phyloP scores from a whole-genome alignment of 2,797 vertebrate genomes.

The Megalops cyprinoides region DNA sequence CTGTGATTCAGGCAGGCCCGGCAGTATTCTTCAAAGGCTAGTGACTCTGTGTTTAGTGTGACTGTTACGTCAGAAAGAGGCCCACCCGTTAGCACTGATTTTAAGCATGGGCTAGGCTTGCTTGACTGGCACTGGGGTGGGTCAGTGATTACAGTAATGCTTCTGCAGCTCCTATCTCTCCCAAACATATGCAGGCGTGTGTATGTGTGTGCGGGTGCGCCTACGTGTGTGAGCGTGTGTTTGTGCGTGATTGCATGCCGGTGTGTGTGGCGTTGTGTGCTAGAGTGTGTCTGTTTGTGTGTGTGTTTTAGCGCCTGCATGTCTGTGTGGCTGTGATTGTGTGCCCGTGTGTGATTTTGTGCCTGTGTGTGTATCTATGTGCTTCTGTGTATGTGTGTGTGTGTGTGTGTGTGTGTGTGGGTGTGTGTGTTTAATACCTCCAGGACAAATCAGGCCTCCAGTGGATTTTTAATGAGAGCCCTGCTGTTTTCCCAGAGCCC shows the following conservation, averaged over 20 bases:
- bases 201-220: not conserved
- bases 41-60: not conserved
- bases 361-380: not conserved
- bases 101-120: too few species aligned
- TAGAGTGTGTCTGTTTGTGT: not conserved
- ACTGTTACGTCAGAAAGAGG: not conserved
- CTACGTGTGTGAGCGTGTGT: not conserved
- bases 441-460: not conserved
- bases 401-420: not conserved
- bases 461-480: not conserved
- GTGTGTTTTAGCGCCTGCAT: not conserved
- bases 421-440: not conserved
- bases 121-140: too few species aligned
- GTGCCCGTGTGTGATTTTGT: not conserved
- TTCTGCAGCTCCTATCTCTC: too few species aligned
- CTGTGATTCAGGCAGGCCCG: not conserved
- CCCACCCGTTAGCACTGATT: not conserved
- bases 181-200: too few species aligned
- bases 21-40: not conserved
- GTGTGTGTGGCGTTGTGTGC: not conserved
- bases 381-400: not conserved
- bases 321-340: not conserved
- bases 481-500: not conserved
- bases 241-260: not conserved
- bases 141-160: not conserved